phyloP scores from a whole-genome alignment of 2,113 vertebrate species.

The Lagenorhynchus albirostris region DNA sequence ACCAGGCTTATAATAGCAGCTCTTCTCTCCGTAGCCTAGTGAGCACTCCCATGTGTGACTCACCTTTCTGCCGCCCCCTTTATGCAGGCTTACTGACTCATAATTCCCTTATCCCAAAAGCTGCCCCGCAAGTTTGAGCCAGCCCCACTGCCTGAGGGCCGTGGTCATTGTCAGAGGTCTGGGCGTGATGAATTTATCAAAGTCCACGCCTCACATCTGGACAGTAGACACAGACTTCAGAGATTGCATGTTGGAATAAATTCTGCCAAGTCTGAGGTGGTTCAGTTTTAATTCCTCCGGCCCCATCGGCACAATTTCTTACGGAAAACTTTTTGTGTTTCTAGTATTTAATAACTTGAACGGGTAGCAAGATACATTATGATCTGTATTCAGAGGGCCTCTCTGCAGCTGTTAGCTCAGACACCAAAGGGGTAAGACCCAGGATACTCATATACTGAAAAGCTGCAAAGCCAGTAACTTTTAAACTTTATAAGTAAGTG shows the following conservation, averaged over 20 bases:
- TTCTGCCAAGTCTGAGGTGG: slow-evolving; percentile 57
- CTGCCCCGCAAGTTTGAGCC: not conserved
- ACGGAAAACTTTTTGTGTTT: slow-evolving; percentile 66
- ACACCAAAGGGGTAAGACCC: slow-evolving; percentile 67
- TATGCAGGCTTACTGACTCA: slow-evolving; percentile 60
- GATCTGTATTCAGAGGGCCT: slow-evolving; percentile 59
- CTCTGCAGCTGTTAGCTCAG: slow-evolving; percentile 70
- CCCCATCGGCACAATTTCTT: not conserved
- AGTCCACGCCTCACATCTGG: slow-evolving; percentile 25
- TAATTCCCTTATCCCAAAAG: slow-evolving; percentile 5
- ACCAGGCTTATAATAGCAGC: slow-evolving; percentile 82
- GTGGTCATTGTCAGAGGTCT: slow-evolving; percentile 45
- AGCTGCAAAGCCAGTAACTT: slow-evolving; percentile 74
- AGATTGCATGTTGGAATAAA: slow-evolving; percentile 55
- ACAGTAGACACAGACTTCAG: slow-evolving; percentile 30
- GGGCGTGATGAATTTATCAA: slow-evolving; percentile 45
- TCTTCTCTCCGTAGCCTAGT: slow-evolving; percentile 58
- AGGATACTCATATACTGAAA: slow-evolving; percentile 56
- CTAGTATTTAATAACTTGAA: slow-evolving; percentile 67
- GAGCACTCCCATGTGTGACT: slow-evolving; percentile 31
- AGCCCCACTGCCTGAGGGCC: slow-evolving; percentile 53
- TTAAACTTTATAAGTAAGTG: slow-evolving; percentile 55
- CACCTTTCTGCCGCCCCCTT: not conserved
- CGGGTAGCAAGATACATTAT: slow-evolving; percentile 40
- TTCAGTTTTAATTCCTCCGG: slow-evolving; percentile 61